phyloP scores from a whole-genome alignment of 2,113 vertebrate species.

The Oenanthe oenanthe region DNA sequence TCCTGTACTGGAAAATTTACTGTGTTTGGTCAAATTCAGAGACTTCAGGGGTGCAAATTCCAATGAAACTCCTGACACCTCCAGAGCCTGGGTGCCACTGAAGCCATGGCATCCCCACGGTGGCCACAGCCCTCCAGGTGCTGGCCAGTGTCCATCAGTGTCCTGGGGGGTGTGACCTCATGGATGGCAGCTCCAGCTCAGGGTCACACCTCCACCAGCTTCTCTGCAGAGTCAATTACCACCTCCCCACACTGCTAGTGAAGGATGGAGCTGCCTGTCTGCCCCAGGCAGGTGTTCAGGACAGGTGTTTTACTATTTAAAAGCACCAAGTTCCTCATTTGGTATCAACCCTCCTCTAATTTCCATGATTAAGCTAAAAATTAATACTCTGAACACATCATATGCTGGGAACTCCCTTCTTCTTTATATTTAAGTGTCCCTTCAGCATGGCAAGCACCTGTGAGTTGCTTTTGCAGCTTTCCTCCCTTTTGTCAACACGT shows the following conservation, averaged over 20 bases:
- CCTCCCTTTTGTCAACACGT: background rate
- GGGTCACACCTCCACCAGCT: background rate
- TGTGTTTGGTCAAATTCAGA: accelerated
- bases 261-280: background rate
- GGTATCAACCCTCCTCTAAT: background rate
- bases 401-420: background rate
- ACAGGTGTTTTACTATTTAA: background rate
- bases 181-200: background rate
- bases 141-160: background rate
- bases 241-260: accelerated
- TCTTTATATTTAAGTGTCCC: background rate
- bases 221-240: background rate
- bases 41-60: background rate
- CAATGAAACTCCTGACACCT: background rate
- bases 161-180: background rate
- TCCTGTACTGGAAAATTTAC: background rate
- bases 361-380: background rate
- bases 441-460: background rate
- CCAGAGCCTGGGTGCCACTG: background rate
- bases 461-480: background rate
- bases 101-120: background rate
- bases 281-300: background rate
- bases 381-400: background rate
- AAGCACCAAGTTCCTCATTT: background rate
- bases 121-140: background rate